Conservation (phyloP, 92 coral and sea anemone genomes). For the Epizoanthus ramosus region DNA sequence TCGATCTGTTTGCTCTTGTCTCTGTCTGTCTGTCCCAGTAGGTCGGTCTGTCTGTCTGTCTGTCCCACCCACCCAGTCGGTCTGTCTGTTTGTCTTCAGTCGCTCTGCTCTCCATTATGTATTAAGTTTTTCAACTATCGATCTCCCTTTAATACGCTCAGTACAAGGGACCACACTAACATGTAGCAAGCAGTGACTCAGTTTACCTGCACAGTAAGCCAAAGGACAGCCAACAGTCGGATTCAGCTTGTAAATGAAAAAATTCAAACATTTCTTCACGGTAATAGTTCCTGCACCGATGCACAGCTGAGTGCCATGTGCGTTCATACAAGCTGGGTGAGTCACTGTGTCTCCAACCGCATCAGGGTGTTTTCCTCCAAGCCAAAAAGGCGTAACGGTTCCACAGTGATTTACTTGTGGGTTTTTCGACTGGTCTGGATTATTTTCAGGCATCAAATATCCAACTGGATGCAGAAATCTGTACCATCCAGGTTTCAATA, state of each 20-base stretch:
- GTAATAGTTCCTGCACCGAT: background rate
- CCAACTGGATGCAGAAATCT: conserved; percentile 32
- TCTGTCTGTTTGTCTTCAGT: too few relatives aligned
- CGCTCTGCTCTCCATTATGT: too few relatives aligned
- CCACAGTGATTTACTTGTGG: conserved; percentile 4
- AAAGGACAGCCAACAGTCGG: background rate
- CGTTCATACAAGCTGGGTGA: background rate
- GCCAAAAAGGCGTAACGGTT: background rate
- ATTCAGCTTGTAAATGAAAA: background rate
- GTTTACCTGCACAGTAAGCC: conserved; percentile 31
- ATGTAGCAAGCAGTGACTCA: too few relatives aligned
- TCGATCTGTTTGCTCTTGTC: too few relatives aligned
- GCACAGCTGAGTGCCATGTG: background rate
- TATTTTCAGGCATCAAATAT: conserved; percentile 13
- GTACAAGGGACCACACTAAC: too few relatives aligned
- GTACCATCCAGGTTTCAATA: conserved; percentile 5
- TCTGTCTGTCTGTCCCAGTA: too few relatives aligned
- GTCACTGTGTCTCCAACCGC: background rate
- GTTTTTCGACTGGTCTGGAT: conserved; percentile 4
- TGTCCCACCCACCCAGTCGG: too few relatives aligned
- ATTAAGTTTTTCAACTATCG: too few relatives aligned
- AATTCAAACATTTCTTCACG: conserved; percentile 20
- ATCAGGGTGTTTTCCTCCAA: conserved; percentile 14
- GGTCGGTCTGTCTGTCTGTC: too few relatives aligned
- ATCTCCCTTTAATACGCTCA: too few relatives aligned